Percentiles rank a stretch among this genome's conserved stretches.
phyloP scores from a whole-genome alignment of 2,113 vertebrate species.

The Rhinogobius similis region DNA sequence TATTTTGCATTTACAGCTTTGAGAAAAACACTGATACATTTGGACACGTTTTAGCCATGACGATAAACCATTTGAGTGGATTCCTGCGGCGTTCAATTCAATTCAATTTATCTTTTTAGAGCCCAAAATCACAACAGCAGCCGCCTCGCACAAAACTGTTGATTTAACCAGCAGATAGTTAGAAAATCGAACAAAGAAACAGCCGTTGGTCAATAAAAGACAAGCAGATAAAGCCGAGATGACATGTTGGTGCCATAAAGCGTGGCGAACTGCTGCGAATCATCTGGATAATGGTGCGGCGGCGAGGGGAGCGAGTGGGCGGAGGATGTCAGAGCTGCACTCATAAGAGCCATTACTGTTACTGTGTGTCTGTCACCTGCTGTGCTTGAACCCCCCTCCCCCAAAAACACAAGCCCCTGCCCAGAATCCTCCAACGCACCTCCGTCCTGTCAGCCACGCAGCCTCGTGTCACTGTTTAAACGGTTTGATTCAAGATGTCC shows the following conservation, averaged over 20 bases:
- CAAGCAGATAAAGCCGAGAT: conserved; percentile 39
- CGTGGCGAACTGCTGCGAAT: conserved; percentile 76
- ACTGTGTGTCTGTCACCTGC: conserved; percentile 80
- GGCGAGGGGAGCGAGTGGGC: conserved; percentile 75
- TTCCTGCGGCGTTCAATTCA: conserved; percentile 28
- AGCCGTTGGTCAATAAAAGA: no score
- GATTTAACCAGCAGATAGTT: no score
- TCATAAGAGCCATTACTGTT: conserved; percentile 80
- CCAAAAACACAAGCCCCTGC: conserved; percentile 41
- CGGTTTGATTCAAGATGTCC: no score
- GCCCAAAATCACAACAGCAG: no score
- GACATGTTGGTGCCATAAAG: conserved; percentile 73
- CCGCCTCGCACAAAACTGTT: no score
- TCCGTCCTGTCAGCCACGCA: background rate
- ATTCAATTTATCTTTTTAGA: no score
- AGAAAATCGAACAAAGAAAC: no score
- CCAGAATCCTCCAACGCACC: conserved; percentile 14
- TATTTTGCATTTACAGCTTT: conserved; percentile 38
- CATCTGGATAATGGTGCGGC: conserved; percentile 81
- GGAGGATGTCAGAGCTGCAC: conserved; percentile 74
- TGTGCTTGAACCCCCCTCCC: conserved; percentile 71
- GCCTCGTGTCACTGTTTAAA: no score
- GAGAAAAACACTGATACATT: conserved; percentile 48
- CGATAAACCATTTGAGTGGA: conserved; percentile 66
- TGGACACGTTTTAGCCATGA: conserved; percentile 49